phyloP scores from a whole-genome alignment of 53 echinoderm and acorn worm genomes.

The Stichopus horrens region DNA sequence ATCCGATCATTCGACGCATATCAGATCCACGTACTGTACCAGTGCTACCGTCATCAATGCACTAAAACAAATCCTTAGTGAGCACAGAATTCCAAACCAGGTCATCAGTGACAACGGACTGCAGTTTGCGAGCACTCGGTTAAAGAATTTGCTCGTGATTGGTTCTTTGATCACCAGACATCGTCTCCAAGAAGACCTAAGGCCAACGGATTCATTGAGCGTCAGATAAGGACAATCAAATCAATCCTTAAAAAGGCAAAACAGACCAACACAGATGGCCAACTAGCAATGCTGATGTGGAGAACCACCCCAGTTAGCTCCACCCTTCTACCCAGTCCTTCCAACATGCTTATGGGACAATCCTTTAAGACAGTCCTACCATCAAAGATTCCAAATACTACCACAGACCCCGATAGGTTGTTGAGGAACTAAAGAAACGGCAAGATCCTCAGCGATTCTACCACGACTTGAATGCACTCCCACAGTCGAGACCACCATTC shows the following conservation, averaged over 20 bases:
- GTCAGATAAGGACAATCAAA: constrained; percentile 44
- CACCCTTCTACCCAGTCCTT: not conserved
- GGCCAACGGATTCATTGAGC: constrained; percentile 54
- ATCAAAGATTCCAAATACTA: not conserved
- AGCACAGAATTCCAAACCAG: constrained; percentile 36
- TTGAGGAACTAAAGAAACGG: constrained; percentile 27
- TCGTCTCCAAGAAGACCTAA: constrained; percentile 52
- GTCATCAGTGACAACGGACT: constrained; percentile 49
- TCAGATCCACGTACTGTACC: constrained; percentile 20
- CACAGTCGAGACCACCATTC: not conserved
- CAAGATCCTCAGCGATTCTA: constrained; percentile 18
- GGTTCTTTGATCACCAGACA: constrained; percentile 27
- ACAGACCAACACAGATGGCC: constrained; percentile 30
- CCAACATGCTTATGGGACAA: constrained; percentile 21
- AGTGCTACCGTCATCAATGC: constrained; percentile 45
- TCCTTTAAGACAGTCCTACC: constrained; percentile 15
- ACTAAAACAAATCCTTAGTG: constrained; percentile 43
- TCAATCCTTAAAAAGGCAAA: constrained; percentile 42
- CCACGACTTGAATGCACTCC: constrained; percentile 7
- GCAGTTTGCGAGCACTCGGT: constrained; percentile 33
- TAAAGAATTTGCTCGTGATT: not conserved
- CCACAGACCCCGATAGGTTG: not conserved
- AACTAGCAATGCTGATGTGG: constrained; percentile 29
- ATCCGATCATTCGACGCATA: constrained; percentile 34
- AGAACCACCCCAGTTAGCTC: not conserved